Base-by-base conservation (phyloP, 1,140 invertebrate species). In the Drosophila burlai region DNA sequence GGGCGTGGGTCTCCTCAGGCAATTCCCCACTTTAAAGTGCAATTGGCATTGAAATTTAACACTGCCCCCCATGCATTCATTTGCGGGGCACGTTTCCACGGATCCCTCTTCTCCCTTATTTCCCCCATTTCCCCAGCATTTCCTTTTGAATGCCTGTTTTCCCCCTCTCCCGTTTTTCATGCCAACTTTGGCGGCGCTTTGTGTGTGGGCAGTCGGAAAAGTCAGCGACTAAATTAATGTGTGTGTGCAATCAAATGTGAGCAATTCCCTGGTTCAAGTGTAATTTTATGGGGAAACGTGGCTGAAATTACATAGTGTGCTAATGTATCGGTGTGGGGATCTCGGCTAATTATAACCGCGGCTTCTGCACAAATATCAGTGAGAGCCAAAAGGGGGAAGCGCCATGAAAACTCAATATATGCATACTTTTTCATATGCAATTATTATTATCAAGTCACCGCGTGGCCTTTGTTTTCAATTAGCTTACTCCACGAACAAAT, bases 31-130 rank as follows among this genome's bases (percentile, higher is more conserved):
- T 60, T 62, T 64, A 65, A 76, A 58, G 40, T 69, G 64, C 80
- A 86, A 80, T 89, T 89, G 80, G 65, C 84, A 89, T 87, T 83
- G 83, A 89, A 87, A 89, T 77, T 81, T 76, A 87, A 87, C 69
- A 84, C 83, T 89, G 72, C 40, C 55, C 31, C 38, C 40, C 43
- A 52, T 76, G 63, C 65, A 65, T 83, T 80, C 69, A 75, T 69
- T 71, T 80, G 66, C 66, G 47, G 43, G 55, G 79, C 83, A 83
- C 76, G 80, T 87, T 82, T 85, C 68, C 15, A 15, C 34, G 15
- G 18, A 26, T 36, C 54, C 54, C 54, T 26, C 50, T 40, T 38
- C n/a, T 26, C 21, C 52, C 46, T 26, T 13, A 38, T 38, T 38
- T 38, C 36, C 36, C 11, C 4, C 46, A 26, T 49, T 57, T 54